Percentiles rank a stretch among this genome's conserved stretches.
Conservation (phyloP, 2,888 invertebrate species). For the Portevinia maculata region DNA sequence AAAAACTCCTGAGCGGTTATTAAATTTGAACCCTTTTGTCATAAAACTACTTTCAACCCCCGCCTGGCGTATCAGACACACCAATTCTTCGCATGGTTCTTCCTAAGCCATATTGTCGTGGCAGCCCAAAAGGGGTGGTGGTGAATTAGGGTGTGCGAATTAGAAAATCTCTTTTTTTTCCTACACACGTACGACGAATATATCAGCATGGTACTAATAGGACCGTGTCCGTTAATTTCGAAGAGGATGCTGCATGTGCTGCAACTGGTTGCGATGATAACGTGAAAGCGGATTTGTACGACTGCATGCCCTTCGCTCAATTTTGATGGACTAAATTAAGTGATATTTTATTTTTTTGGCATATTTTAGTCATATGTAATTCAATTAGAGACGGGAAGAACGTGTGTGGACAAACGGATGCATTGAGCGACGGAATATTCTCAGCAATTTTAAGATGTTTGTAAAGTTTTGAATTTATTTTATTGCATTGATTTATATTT, state of each 20-base stretch:
- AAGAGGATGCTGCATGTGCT: constrained; percentile 35
- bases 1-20: constrained; percentile 68
- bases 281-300: constrained; percentile 59
- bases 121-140: constrained; percentile 55
- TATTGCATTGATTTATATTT: too few relatives aligned
- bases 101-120: constrained; percentile 65
- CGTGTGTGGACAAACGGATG: too few relatives aligned
- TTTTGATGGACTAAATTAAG: constrained; percentile 50
- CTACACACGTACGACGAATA: constrained; percentile 13
- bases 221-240: constrained; percentile 25
- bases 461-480: too few relatives aligned
- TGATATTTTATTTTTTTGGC: constrained; percentile 5
- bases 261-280: constrained; percentile 72
- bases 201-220: constrained; percentile 51
- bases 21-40: constrained; percentile 75
- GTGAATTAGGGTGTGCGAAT: constrained; percentile 69
- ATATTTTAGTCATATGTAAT: neutral
- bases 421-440: too few relatives aligned
- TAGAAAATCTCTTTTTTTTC: constrained; percentile 69
- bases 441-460: too few relatives aligned
- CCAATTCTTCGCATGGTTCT: constrained; percentile 2
- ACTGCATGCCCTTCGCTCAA: constrained; percentile 44
- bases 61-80: constrained; percentile 1
- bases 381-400: neutral
- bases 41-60: constrained; percentile 64